Base-by-base conservation (phyloP, 2,888 invertebrate genomes). In the Phymatocera aterrima region DNA sequence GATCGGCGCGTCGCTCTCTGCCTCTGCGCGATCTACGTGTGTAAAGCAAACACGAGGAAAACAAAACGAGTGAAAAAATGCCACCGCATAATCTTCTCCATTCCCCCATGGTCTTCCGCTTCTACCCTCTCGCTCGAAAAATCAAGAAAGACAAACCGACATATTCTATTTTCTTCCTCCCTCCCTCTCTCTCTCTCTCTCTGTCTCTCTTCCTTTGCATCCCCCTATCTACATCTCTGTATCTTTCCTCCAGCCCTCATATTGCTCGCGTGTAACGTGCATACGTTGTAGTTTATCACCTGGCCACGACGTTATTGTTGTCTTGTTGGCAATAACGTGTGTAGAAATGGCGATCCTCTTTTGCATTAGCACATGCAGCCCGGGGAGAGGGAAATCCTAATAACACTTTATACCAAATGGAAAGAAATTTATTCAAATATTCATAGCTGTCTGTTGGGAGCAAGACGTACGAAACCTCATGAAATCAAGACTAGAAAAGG, bases 221-320 rank as follows among this genome's bases (percentile, higher is more conserved):
- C 72, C 78, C 37, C 61, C 31, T 70, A 28, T 31, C 74, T 68
- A 12, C 68, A 43, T 37, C n/a, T n/a, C 34, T 24, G 54, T 65
- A 74, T 74, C 31, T 79, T 74, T 75, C 65, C 77, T 54, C 31
- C 46, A 80, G 60, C 81, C 83, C 81, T 82, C 82, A 85, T 85
- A 85, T 85, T 84, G 85, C 84, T 80, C 81, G 83, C 83, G 84
- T 82, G 84, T 86, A 87, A 82, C 83, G 84, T 82, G 84, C 86
- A 87, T 85, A 85, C 87, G 85, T 87, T 85, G 86, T 85, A 86
- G 86, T 88, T 87, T 86, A 87, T 88, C 87, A 87, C 87, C 85
- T 86, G 83, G 82, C 84, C 85, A 83, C 85, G 84, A n/a, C n/a
- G n/a, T n/a, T n/a, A n/a, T 87, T 87, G 87, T 87, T 87, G 86